phyloP scores from a whole-genome alignment of 1,140 invertebrate species.

The Bombus picipes region DNA sequence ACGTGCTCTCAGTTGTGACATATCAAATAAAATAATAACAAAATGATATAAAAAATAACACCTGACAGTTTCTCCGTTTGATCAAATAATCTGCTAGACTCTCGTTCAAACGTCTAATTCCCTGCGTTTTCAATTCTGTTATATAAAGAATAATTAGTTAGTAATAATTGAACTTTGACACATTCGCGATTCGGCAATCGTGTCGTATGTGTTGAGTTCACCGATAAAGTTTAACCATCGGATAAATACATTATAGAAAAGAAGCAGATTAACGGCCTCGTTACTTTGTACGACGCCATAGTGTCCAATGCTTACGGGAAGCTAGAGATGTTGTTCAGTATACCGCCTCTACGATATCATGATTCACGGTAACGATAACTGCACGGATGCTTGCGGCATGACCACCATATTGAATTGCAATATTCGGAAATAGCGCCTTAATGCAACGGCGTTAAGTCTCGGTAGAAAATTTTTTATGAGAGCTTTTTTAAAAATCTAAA shows the following conservation, averaged over 20 bases:
- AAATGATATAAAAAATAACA: too few species aligned
- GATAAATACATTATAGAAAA: constrained; percentile 51
- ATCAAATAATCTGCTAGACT: too few species aligned
- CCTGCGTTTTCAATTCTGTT: too few species aligned
- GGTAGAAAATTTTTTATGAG: background rate
- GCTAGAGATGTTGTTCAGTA: constrained; percentile 40
- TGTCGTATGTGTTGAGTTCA: constrained; percentile 1
- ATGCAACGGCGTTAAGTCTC: constrained; percentile 4
- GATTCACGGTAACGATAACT: constrained; percentile 67
- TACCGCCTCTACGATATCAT: constrained; percentile 54
- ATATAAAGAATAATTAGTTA: too few species aligned
- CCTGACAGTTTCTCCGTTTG: too few species aligned
- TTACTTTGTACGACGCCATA: constrained; percentile 62
- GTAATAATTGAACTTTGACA: too few species aligned
- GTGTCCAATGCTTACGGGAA: constrained; percentile 50
- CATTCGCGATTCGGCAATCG: too few species aligned
- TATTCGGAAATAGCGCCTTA: constrained; percentile 55
- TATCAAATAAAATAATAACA: too few species aligned
- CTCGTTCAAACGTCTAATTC: too few species aligned
- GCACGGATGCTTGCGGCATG: constrained; percentile 48
- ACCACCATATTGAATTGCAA: constrained; percentile 63
- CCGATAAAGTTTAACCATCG: constrained; percentile 48
- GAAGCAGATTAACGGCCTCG: constrained; percentile 59
- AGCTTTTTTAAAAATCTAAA: background rate
- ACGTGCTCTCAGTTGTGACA: too few species aligned